Evolutionary conservation across 2,797 vertebrate genomes (phyloP), one percentile per base, ranked within the genome.

Genomic region (Loriculus beryllinus): DNA sequence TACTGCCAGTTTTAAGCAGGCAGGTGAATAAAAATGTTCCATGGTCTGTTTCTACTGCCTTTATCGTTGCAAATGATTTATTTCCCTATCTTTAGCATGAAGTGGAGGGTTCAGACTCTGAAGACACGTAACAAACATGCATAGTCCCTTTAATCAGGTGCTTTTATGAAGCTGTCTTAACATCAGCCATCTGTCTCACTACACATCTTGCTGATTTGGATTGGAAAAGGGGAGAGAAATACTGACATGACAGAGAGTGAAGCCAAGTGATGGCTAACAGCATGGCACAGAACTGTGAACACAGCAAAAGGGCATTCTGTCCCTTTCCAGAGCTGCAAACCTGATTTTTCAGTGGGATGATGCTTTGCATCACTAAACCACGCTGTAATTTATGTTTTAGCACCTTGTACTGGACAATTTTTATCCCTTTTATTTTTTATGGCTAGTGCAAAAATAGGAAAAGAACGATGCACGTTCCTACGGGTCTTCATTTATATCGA

Each of bases 391-490:
- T 42, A 25, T 29, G 37, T 56, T 48, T 56, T 14, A 79, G 40
- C 6, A 20, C 3, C 2, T 3, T 15, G 14, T 4, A 10, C 37
- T 39, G 51, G 37, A n/a, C 18, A 22, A 8, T 17, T 56, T 86
- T 78, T 37, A 42, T 22, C 20, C 43, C 25, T 5, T 54, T 51
- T 31, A 25, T 64, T 52, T 49, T 63, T 45, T 28, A 39, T 4
- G 1, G 45, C 42, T 1, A 60, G 43, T 13, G n/a, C n/a, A 71
- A 37, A 37, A 70, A 47, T 7, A n/a, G 79, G n/a, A 39, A 40
- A 57, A 87, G 63, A 39, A 10, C 25, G 47, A 2, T 5, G 7
- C 1, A 4, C 7, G 1, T 3, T 4, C 49, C 59, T 31, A 6
- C 22, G 62, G 22, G 62, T 25, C 40, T 48, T 52, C 52, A 17